phyloP scores from a whole-genome alignment of 2,113 vertebrate species.

The Hippopotamus amphibius region DNA sequence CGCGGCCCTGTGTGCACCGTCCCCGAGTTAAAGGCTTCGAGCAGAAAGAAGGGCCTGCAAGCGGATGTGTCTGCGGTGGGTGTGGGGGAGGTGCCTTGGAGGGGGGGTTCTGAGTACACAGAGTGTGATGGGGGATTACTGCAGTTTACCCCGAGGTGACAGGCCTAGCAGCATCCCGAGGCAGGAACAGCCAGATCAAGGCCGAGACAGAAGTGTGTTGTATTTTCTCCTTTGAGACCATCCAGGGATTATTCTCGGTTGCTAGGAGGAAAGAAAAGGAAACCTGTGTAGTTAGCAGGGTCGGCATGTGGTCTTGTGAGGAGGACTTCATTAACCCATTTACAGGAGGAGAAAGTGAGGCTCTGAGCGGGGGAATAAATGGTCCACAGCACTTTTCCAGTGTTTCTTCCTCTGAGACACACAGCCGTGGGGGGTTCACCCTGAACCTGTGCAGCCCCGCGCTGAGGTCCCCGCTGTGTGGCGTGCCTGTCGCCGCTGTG shows the following conservation, averaged over 20 bases:
- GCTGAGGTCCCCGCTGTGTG: neutral
- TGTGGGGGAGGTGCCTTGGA: neutral
- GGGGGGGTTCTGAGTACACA: too few species aligned
- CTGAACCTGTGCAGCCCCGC: fast-evolving
- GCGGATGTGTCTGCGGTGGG: neutral
- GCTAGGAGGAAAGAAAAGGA: neutral
- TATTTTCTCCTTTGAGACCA: neutral
- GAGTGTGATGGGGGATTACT: neutral
- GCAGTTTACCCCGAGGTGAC: neutral
- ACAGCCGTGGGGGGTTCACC: fast-evolving
- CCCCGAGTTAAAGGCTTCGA: neutral
- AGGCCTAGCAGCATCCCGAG: fast-evolving
- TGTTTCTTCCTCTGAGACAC: neutral
- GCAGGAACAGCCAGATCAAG: fast-evolving
- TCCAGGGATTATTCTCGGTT: neutral
- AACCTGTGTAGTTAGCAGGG: fast-evolving
- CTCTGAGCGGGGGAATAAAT: neutral
- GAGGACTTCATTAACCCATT: neutral
- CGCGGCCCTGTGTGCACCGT: fast-evolving
- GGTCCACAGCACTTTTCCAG: fast-evolving
- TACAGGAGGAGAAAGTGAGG: neutral
- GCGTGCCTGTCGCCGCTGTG: fast-evolving
- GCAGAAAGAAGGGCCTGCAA: neutral
- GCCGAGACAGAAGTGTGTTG: fast-evolving
- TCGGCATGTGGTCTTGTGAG: neutral